These are phyloP conservation scores for Chroicocephalus ridibundus DNA, from an alignment of 2,113 vertebrate genomes.

Conservation along the genomic window DNA sequence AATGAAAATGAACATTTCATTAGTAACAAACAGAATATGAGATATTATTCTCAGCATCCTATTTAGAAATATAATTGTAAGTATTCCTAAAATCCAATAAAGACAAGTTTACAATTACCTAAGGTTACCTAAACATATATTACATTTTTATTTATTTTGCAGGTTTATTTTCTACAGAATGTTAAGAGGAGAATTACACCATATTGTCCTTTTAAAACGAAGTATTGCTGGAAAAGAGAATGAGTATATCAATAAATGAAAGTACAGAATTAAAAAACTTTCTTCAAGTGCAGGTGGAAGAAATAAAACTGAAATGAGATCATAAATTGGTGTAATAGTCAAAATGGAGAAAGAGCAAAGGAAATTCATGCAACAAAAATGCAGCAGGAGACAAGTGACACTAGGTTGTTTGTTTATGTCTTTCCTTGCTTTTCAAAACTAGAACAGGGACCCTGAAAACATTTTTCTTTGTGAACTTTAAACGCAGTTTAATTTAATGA, in stretches of 20 bases:
- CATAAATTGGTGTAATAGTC: neutral
- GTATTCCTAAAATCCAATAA: neutral
- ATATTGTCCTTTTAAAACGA: neutral
- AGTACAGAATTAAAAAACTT: neutral
- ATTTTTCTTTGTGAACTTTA: neutral
- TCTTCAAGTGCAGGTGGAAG: neutral
- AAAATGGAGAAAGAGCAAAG: neutral
- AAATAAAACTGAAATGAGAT: constrained; percentile 21
- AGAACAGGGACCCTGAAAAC: neutral
- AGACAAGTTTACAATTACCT: neutral
- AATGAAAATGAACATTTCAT: neutral
- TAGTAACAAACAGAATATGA: neutral
- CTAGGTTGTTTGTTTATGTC: neutral
- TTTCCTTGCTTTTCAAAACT: neutral
- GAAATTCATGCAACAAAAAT: neutral
- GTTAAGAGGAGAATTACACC: neutral
- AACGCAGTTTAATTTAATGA: neutral
- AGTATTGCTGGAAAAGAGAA: neutral
- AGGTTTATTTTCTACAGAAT: neutral
- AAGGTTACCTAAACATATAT: neutral
- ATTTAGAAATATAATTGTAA: neutral
- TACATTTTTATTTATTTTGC: neutral
- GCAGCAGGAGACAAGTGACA: neutral
- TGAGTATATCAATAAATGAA: neutral
- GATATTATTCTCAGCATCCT: neutral